Percentiles rank a stretch among this genome's conserved stretches.
phyloP scores from a whole-genome alignment of 64 coral and sea anemone species.

The Actinia equina region DNA sequence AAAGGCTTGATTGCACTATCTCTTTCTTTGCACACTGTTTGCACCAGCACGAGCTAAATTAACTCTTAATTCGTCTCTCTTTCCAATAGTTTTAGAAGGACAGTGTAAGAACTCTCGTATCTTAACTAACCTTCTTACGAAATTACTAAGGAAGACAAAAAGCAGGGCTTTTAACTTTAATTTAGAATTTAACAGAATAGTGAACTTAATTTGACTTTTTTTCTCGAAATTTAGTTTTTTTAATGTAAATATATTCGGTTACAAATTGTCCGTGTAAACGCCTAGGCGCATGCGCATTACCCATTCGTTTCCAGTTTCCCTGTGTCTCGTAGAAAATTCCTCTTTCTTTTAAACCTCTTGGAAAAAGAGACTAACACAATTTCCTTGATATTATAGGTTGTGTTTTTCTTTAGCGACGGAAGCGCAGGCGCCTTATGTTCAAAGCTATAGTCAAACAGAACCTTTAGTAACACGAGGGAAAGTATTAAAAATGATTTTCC shows the following conservation, averaged over 20 bases:
- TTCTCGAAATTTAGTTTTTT: no score
- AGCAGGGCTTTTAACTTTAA: not conserved
- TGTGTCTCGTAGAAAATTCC: not conserved
- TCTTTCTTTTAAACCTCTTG: conserved; percentile 3
- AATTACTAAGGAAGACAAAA: not conserved
- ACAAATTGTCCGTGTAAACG: no score
- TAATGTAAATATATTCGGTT: no score
- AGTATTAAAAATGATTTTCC: not conserved
- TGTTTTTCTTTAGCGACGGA: not conserved
- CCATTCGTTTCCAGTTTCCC: not conserved
- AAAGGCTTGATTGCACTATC: not conserved
- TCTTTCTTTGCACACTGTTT: not conserved
- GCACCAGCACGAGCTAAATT: not conserved
- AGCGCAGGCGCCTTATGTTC: not conserved
- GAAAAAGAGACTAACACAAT: not conserved
- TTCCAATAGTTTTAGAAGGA: not conserved
- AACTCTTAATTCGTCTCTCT: not conserved
- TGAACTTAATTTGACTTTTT: no score
- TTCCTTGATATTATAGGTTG: not conserved
- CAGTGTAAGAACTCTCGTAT: not conserved
- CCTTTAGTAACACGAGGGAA: not conserved
- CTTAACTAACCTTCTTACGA: not conserved
- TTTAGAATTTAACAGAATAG: not conserved
- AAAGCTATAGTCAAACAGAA: not conserved
- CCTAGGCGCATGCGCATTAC: not conserved